Evolutionary conservation across 2,888 invertebrate genomes (phyloP), one percentile per base, ranked within the genome.

Genomic region (Gymnocheta viridis): DNA sequence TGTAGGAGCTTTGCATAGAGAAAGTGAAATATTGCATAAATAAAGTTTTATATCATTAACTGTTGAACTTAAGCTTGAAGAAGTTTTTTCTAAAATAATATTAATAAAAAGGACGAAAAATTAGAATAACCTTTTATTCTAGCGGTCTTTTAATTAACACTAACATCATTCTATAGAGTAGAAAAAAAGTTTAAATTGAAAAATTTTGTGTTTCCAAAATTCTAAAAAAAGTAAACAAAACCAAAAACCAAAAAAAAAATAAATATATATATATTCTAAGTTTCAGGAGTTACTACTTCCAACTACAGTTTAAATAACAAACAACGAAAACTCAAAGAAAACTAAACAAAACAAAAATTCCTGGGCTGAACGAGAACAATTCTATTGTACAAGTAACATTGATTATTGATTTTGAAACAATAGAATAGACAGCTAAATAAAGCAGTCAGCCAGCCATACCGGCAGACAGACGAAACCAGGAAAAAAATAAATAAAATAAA

Each of bases 351-450:
- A 2, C 41, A 69, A 51, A 32, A 51, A 27, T 76, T 56, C 49
- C 41, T 54, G 17, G 29, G 9, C n/a, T 12, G 56, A n/a, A 44
- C n/a, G 2, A 35, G 14, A 29, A 38, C 27, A 56, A n/a, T 58
- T 72, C 62, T 62, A 51, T 78, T 49, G 29, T 10, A 41, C 5
- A 72, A 64, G 12, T 44, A 73, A 67, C 77, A 86, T 81, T 82
- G 85, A 86, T 86, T 86, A 86, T 86, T 86, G 86, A 86, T 85
- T 86, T 86, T 84, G 73, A 81, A 80, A 70, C 44, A 67, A 67
- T 41, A 69, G 60, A 70, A 78, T 51, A 78, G 54, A 64, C 38
- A 67, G 32, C 64, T 69, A 38, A 41, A 66, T 38, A 66, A 66
- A 67, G 56, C 66, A 78, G 38, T 56, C 78, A 85, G 58, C 51